These are phyloP conservation scores for Sebastes matsubarae DNA, from an alignment of 2,797 vertebrate species.

Conservation along the genomic window DNA sequence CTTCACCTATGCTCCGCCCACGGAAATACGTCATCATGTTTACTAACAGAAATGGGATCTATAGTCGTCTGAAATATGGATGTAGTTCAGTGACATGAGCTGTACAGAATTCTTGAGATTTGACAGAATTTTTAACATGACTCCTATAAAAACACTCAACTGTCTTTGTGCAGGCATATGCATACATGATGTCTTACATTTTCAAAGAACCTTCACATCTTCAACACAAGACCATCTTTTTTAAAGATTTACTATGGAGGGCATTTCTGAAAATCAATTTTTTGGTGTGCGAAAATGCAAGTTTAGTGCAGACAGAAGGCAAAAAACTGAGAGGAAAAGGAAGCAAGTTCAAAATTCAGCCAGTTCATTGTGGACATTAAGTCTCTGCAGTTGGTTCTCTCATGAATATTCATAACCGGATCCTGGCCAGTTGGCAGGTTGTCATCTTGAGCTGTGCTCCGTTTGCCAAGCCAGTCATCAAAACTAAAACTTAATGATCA, in stretches of 20 bases:
- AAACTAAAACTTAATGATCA: constrained; percentile 61
- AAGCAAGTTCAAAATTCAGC: constrained; percentile 16
- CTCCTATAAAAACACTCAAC: neutral
- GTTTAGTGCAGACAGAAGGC: neutral
- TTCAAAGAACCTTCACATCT: neutral
- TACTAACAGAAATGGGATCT: too few relatives aligned
- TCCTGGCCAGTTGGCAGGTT: constrained; percentile 59
- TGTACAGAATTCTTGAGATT: neutral
- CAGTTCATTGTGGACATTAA: constrained; percentile 42
- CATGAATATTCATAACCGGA: constrained; percentile 64
- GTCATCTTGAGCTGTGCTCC: constrained; percentile 51
- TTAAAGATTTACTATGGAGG: neutral
- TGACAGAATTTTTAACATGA: neutral
- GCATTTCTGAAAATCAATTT: neutral
- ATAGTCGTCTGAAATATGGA: neutral
- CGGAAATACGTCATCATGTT: too few relatives aligned
- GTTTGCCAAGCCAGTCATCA: constrained; percentile 62
- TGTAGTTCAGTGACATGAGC: neutral
- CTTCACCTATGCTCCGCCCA: too few relatives aligned
- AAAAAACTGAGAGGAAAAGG: constrained; percentile 7
- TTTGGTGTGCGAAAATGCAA: neutral
- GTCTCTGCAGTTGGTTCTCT: constrained; percentile 30
- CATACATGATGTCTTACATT: neutral
- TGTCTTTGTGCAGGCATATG: neutral
- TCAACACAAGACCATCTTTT: neutral